Percentiles rank a stretch among this genome's conserved stretches.
Evolutionary conservation across 2,888 invertebrate genomes (phyloP).

Genomic region (Coelinius sp.): DNA sequence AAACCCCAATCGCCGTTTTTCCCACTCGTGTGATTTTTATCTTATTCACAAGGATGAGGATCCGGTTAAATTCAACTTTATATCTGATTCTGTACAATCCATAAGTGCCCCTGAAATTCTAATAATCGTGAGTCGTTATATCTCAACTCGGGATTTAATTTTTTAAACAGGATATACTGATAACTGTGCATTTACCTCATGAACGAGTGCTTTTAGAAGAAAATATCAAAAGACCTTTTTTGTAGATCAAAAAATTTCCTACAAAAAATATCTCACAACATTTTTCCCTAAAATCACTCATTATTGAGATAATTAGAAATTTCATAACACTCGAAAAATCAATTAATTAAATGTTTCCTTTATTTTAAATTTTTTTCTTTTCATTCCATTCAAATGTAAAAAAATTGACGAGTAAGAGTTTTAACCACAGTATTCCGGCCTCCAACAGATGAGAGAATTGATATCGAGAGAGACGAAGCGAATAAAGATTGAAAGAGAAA

Average conservation of each 20-base stretch:
- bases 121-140: neutral
- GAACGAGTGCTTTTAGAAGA: no score
- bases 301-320: no score
- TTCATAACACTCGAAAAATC: neutral
- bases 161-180: no score
- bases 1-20: neutral
- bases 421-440: neutral
- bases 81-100: neutral
- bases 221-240: no score
- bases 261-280: no score
- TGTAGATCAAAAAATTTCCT: no score
- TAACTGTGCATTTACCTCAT: neutral
- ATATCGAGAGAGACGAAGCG: constrained; percentile 20
- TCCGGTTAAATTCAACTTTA: neutral
- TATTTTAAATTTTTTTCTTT: neutral
- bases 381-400: neutral
- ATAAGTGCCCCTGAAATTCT: neutral
- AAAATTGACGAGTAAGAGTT: neutral
- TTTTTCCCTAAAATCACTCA: no score
- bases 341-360: neutral
- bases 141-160: neutral
- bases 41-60: neutral
- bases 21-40: neutral
- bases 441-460: constrained; percentile 24
- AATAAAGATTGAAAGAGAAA: constrained; percentile 52